These are phyloP conservation scores for Mamestra configurata DNA, from an alignment of 1,140 invertebrate genomes.

Conservation along the genomic window DNA sequence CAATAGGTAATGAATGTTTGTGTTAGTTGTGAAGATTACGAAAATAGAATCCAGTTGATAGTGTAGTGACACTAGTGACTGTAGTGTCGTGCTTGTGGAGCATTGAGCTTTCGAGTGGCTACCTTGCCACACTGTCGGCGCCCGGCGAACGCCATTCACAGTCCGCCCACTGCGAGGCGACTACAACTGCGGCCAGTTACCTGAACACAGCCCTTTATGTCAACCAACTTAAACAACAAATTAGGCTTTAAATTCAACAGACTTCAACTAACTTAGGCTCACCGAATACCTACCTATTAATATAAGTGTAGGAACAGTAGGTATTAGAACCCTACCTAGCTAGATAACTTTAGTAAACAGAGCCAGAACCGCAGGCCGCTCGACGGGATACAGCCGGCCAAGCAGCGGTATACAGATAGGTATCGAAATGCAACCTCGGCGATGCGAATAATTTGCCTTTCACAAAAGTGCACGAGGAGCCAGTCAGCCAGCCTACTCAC, in stretches of 20 bases:
- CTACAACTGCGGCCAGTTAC: neutral
- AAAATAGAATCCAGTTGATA: too few species aligned
- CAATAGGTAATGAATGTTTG: too few species aligned
- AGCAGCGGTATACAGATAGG: neutral
- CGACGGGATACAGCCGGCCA: neutral
- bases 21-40: too few species aligned
- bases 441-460: slow-evolving; percentile 72
- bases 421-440: slow-evolving; percentile 50
- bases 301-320: neutral
- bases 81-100: too few species aligned
- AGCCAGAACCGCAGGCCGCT: neutral
- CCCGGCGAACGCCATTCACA: neutral
- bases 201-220: neutral
- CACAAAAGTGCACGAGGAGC: slow-evolving; percentile 72
- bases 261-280: neutral
- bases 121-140: too few species aligned
- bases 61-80: too few species aligned
- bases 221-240: too few species aligned
- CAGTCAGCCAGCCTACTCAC: slow-evolving; percentile 66
- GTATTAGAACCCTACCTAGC: neutral
- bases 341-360: slow-evolving; percentile 3
- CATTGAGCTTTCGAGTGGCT: too few species aligned
- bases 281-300: neutral
- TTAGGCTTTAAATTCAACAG: neutral
- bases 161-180: neutral